Base-by-base conservation (phyloP, 1,140 invertebrate genomes). In the Agrypnia vestita region DNA sequence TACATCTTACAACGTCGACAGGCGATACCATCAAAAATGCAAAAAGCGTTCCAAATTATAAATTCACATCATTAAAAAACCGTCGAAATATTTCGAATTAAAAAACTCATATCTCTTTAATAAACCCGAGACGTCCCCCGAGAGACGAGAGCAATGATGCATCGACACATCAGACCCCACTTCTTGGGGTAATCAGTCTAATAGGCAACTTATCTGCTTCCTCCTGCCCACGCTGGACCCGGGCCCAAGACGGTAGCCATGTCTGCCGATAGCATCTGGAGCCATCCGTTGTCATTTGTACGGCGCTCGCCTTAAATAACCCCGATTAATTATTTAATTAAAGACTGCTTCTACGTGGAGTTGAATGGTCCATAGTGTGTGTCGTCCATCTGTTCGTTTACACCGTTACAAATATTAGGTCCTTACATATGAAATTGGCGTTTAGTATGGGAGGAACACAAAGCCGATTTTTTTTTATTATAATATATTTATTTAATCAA, bases 81-180 rank as follows among this genome's bases (percentile, higher is more conserved):
- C 6, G 25, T 35, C 25, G 1, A 6, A 35, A 3, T 35, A 35
- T 35, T 35, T 6, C 25, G 25, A 35, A 35, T 35, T 35, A 35
- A 3, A 35, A n/a, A 35, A 35, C 6, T 35, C 25, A 35, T 35
- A 35, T 3, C 6, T 3, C 6, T 6, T 3, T 3, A 35, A 35
- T 3, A 35, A 35, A 35, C 1, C 25, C 6, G 25, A 35, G 1
- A 35, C 6, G 7, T 59, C 17, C 15, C 9, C 3, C 11, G 15
- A 3, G 11, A 59, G 15, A 59, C 8, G 19, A 62, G 8, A 25
- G 25, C 13, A 25, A 25, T 64, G 61, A 64, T 64, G 19, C n/a
- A 64, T 64, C 61, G 61, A 35, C 13, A 43, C 61, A 64, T 25
- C 21, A 35, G 61, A 64, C 35, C 61, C 61, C 21, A 62, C 19